A percentile compares a stretch with the other conserved stretches of the same genome.
Evolutionary conservation across 1,140 invertebrate genomes (phyloP).

Genomic region (Drosophila mojavensis): DNA sequence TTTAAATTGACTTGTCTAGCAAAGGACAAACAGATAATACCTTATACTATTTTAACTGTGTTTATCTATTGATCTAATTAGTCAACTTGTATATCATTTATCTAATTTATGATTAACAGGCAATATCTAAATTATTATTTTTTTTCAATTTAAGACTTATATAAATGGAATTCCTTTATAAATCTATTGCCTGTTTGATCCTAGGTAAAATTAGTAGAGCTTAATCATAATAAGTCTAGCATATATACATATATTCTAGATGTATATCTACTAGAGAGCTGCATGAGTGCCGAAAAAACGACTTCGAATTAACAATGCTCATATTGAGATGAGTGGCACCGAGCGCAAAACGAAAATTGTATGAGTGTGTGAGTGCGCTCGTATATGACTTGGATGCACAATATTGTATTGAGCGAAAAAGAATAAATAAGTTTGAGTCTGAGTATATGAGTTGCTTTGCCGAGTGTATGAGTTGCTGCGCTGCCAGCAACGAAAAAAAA

Average conservation of each 20-base stretch:
- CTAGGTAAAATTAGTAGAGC: conserved; percentile 25
- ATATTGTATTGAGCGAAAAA: too few relatives aligned
- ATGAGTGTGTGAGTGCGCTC: too few relatives aligned
- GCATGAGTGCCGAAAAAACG: too few relatives aligned
- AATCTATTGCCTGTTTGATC: conserved; percentile 4
- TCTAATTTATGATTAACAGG: neutral
- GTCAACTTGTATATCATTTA: neutral
- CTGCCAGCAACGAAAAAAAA: too few relatives aligned
- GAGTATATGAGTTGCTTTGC: too few relatives aligned
- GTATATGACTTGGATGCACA: too few relatives aligned
- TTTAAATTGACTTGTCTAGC: neutral
- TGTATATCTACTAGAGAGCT: too few relatives aligned
- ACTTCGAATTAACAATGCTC: too few relatives aligned
- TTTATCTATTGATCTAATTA: neutral
- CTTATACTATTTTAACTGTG: neutral
- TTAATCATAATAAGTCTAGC: conserved; percentile 28
- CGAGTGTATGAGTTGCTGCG: too few relatives aligned
- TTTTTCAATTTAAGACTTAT: neutral
- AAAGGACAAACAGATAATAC: conserved; percentile 9
- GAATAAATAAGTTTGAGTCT: too few relatives aligned
- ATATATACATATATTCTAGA: conserved; percentile 59
- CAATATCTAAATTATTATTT: conserved; percentile 2
- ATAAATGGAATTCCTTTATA: neutral
- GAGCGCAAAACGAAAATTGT: too few relatives aligned
- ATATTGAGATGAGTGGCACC: too few relatives aligned